Conservation (phyloP, 2,113 vertebrate species). For the Sardina pilchardus region DNA sequence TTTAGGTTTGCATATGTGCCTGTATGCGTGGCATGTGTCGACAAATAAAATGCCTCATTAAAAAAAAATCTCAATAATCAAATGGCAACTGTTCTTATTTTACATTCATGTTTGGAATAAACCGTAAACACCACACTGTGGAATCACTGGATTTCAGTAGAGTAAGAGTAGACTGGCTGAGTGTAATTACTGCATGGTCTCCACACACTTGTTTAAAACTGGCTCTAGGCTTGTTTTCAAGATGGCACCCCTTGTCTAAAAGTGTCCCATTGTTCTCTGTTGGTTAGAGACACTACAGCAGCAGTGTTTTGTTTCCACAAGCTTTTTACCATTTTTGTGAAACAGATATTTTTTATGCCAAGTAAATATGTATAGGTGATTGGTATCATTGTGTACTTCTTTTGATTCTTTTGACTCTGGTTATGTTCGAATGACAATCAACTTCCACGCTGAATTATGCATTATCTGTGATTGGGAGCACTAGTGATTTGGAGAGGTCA, state of each 20-base stretch:
- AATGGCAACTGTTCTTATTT: background rate
- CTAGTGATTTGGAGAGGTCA: constrained; percentile 44
- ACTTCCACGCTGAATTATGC: constrained; percentile 37
- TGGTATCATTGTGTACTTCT: constrained; percentile 2
- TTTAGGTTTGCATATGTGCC: background rate
- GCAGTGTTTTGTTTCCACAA: background rate
- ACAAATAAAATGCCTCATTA: background rate
- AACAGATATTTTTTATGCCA: background rate
- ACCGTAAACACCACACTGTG: background rate
- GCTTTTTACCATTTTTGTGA: background rate
- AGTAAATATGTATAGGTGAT: background rate
- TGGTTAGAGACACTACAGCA: background rate
- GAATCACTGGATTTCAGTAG: background rate
- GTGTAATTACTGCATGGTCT: background rate
- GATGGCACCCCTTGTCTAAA: background rate
- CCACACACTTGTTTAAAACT: background rate
- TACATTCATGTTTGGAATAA: background rate
- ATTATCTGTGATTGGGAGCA: constrained; percentile 41
- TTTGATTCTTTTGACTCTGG: constrained; percentile 11
- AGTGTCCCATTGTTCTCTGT: background rate
- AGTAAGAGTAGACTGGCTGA: background rate
- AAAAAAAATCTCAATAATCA: background rate
- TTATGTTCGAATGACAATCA: constrained; percentile 48
- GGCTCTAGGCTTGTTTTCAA: background rate
- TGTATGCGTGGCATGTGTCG: background rate